Percentiles rank a stretch among this genome's conserved stretches.
phyloP scores from a whole-genome alignment of 2,113 vertebrate species.

The Tursiops truncatus region DNA sequence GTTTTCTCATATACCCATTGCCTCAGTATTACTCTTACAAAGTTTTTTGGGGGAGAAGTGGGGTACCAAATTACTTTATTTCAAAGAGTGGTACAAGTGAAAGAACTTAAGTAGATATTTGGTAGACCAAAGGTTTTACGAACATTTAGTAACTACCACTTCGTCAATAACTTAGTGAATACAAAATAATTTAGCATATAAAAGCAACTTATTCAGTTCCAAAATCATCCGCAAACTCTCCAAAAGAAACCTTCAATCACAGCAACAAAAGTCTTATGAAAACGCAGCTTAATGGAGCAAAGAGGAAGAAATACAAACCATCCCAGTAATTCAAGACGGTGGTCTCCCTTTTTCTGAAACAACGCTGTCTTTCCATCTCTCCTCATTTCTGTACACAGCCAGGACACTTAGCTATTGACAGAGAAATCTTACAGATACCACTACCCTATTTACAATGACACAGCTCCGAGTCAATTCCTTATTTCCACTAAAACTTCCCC shows the following conservation, averaged over 20 bases:
- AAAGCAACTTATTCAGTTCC: background rate
- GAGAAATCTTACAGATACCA: background rate
- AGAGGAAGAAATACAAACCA: background rate
- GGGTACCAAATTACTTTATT: background rate
- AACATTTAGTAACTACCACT: background rate
- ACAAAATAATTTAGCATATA: background rate
- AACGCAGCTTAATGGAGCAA: background rate
- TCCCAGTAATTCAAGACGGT: background rate
- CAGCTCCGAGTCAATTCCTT: background rate
- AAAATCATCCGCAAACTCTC: background rate
- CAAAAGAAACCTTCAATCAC: background rate
- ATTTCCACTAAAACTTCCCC: background rate
- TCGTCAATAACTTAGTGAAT: background rate
- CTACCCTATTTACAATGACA: background rate
- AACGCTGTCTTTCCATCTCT: background rate
- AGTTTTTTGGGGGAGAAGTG: background rate
- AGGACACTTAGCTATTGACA: fast-evolving
- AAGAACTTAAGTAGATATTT: background rate
- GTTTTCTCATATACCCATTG: background rate
- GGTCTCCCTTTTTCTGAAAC: background rate
- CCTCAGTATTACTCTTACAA: background rate
- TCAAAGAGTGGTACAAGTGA: background rate
- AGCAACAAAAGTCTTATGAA: background rate
- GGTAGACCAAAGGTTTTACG: background rate
- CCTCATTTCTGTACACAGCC: background rate